phyloP scores from a whole-genome alignment of 2,113 vertebrate genomes.

The Tiliqua scincoides region DNA sequence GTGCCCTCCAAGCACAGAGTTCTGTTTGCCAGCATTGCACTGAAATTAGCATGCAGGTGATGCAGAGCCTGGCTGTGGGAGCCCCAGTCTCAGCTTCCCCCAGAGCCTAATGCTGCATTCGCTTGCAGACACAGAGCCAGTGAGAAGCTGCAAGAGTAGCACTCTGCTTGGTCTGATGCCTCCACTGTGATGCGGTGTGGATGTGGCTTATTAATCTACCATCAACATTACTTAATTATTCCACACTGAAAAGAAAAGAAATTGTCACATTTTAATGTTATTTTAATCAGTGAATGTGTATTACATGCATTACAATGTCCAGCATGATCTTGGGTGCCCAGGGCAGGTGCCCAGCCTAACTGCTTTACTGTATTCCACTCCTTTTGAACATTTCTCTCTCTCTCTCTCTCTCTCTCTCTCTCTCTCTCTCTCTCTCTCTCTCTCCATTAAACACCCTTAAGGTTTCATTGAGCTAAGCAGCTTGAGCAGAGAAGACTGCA shows the following conservation, averaged over 20 bases:
- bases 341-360: background rate
- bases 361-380: background rate
- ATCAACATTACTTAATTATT: background rate
- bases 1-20: too few species aligned
- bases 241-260: too few species aligned
- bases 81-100: too few species aligned
- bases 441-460: slow-evolving; percentile 42
- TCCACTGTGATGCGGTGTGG: background rate
- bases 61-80: too few species aligned
- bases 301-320: too few species aligned
- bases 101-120: too few species aligned
- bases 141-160: background rate
- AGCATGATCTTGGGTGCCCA: background rate
- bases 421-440: too few species aligned
- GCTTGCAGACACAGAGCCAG: background rate
- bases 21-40: too few species aligned
- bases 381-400: background rate
- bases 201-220: too few species aligned
- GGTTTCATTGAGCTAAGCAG: slow-evolving; percentile 51
- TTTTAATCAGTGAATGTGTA: too few species aligned
- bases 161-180: background rate
- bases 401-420: accelerated
- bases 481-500: slow-evolving; percentile 67
- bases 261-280: too few species aligned
- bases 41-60: too few species aligned